These are phyloP conservation scores for Drosophila infuscata DNA, from an alignment of 2,888 invertebrate species.

Conservation along the genomic window DNA sequence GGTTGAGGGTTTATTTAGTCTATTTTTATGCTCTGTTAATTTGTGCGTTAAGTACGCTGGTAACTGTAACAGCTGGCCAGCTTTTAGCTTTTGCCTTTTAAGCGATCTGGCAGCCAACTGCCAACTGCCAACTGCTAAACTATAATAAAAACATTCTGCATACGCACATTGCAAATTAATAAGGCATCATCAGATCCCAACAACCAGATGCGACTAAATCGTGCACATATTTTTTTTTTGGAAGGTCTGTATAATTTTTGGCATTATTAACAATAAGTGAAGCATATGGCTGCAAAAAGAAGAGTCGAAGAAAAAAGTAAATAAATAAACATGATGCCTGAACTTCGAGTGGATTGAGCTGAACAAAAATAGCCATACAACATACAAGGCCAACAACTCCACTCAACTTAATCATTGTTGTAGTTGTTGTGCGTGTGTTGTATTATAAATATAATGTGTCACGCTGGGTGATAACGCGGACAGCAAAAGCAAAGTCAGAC, in stretches of 20 bases:
- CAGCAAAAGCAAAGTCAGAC: constrained; percentile 58
- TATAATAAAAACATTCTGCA: constrained; percentile 47
- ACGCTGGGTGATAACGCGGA: constrained; percentile 73
- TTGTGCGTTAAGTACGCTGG: constrained; percentile 67
- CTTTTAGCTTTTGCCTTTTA: constrained; percentile 32
- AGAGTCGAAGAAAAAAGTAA: constrained; percentile 30
- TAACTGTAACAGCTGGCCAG: constrained; percentile 59
- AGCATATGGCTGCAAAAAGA: constrained; percentile 64
- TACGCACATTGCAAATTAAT: constrained; percentile 60
- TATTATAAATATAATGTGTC: constrained; percentile 80
- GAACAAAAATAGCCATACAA: constrained; percentile 59
- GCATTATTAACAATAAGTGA: constrained; percentile 66
- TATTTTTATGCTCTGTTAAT: constrained; percentile 74
- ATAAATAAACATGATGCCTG: constrained; percentile 45
- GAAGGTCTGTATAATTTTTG: constrained; percentile 71
- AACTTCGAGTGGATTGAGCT: constrained; percentile 51
- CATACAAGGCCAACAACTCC: constrained; percentile 34
- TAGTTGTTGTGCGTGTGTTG: constrained; percentile 28
- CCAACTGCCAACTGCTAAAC: constrained; percentile 1
- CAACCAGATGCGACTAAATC: constrained; percentile 63
- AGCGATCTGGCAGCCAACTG: constrained; percentile 31
- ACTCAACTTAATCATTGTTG: constrained; percentile 56
- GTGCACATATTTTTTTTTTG: constrained; percentile 62
- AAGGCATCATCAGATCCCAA: constrained; percentile 39
- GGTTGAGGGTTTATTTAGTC: constrained; percentile 13